Base-by-base conservation (phyloP, 1,140 invertebrate genomes). In the Leptoteleia sp. region DNA sequence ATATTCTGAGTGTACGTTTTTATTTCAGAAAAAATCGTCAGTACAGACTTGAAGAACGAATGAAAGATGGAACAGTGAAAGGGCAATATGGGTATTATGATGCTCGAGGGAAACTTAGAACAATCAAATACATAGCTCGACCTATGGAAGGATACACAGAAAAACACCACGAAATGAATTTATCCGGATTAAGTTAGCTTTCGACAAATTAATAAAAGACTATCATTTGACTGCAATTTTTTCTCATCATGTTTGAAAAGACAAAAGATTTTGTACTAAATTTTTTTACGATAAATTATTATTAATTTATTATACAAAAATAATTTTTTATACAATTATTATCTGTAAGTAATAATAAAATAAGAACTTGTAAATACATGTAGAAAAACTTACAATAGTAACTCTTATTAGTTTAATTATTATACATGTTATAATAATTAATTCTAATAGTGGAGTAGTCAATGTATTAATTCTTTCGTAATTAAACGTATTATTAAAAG, bases 1-100 rank as follows among this genome's bases (percentile, higher is more conserved):
- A 3, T 25, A 6, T 25, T 25, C 22, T 25, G 6, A 3, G 6
- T 25, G 6, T 25, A 12, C 37, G 15, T 11, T 15, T 59, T 40
- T 43, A 62, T 88, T 90, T 31, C 88, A 96, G 94, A 42, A 92
- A 94, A 81, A 95, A 95, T 85, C 91, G 95, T 17, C 94, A 95
- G 80, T 96, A 95, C 85, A 91, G 95, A 65, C 93, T 93, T 81
- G 95, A 96, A 87, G 95, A 96, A 82, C 90, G 93, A 40, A 92
- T 95, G 84, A 92, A 91, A 17, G 91, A 95, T 50, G 95, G 96
- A 7, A 89, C 92, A 19, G 93, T 96, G 3, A 93, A 93, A 81
- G 95, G 96, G 3, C 93, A 95, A 71, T 97, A 96, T 82, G 95
- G 95, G 29, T 96, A 93, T 84, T 93, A 94, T 70, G 95, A 96